Conservation (phyloP, 1,140 invertebrate species). For the Drosophila takahashii region DNA sequence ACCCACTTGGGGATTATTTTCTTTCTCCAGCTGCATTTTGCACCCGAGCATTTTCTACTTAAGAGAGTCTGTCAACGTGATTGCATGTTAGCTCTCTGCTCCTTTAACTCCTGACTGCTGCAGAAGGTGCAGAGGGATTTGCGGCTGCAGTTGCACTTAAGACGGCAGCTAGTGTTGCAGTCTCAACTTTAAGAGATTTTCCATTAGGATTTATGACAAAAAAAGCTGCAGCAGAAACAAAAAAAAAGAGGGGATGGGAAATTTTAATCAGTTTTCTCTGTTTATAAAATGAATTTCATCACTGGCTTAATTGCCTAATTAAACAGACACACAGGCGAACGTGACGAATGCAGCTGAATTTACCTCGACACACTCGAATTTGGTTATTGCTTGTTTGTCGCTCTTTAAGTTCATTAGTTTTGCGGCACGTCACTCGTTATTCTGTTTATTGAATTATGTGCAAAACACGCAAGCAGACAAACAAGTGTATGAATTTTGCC, state of each 20-base stretch:
- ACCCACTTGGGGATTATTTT: slow-evolving; percentile 60
- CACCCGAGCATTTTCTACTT: slow-evolving; percentile 72
- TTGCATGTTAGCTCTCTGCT: slow-evolving; percentile 66
- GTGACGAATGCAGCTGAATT: slow-evolving; percentile 37
- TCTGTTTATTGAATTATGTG: slow-evolving; percentile 70
- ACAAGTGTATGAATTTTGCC: slow-evolving; percentile 22
- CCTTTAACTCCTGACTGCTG: slow-evolving; percentile 17
- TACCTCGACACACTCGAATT: slow-evolving; percentile 5
- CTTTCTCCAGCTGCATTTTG: slow-evolving; percentile 68
- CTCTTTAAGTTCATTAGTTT: slow-evolving; percentile 71
- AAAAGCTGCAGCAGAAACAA: neutral
- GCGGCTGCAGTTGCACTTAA: slow-evolving; percentile 41
- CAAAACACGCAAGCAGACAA: slow-evolving; percentile 49
- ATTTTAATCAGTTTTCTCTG: slow-evolving; percentile 7
- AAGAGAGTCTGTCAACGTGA: slow-evolving; percentile 80
- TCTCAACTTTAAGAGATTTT: slow-evolving; percentile 22
- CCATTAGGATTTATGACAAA: slow-evolving; percentile 4
- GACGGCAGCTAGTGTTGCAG: slow-evolving; percentile 11
- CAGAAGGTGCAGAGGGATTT: slow-evolving; percentile 13
- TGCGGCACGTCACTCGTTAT: slow-evolving; percentile 67
- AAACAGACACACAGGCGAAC: slow-evolving; percentile 27
- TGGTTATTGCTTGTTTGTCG: slow-evolving; percentile 24
- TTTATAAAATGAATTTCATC: neutral
- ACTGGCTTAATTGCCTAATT: slow-evolving; percentile 29
- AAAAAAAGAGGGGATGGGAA: neutral